phyloP scores from a whole-genome alignment of 2,113 vertebrate species.

The Numenius arquata region DNA sequence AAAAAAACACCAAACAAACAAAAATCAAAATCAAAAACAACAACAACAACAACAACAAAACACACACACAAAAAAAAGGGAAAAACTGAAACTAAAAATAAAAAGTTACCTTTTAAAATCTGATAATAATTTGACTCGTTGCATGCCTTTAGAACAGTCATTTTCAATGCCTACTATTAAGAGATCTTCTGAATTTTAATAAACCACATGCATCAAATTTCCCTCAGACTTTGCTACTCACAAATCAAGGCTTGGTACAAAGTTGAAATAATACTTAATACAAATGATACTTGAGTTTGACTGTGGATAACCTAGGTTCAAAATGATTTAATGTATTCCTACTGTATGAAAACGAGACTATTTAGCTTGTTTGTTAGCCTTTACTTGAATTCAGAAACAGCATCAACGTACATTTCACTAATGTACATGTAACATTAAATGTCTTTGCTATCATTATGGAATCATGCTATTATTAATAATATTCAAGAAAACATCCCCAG shows the following conservation, averaged over 20 bases:
- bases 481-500: background rate
- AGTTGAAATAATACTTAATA: background rate
- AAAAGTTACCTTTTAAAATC: background rate
- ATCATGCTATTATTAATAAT: background rate
- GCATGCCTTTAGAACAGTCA: background rate
- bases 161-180: background rate
- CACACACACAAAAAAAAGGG: background rate
- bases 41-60: no score
- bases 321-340: background rate
- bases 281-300: background rate
- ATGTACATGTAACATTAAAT: background rate
- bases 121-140: background rate
- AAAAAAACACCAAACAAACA: background rate
- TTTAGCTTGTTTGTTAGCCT: background rate
- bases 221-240: background rate
- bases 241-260: background rate
- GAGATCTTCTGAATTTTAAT: background rate
- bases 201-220: background rate
- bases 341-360: background rate
- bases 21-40: no score
- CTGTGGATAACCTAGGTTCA: background rate
- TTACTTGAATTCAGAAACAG: background rate
- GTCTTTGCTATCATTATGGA: background rate
- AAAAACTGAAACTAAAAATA: background rate
- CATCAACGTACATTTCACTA: background rate